Evolutionary conservation across 1,140 invertebrate genomes (phyloP).

Genomic region (Cataglyphis hispanica): DNA sequence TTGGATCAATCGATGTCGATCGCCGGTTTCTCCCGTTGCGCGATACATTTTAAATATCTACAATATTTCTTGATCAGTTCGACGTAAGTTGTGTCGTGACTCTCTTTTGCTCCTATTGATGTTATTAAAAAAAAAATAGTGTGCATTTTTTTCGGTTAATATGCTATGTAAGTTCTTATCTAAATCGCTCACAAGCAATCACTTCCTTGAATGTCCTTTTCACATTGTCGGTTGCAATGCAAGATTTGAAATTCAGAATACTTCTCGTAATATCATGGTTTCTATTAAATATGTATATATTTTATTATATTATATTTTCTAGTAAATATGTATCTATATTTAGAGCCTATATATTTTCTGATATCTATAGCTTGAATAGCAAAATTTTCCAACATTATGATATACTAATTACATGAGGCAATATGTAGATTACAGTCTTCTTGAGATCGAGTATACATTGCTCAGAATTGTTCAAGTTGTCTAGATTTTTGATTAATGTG

Average conservation of each 20-base stretch:
- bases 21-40: neutral
- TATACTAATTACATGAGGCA: neutral
- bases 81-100: conserved; percentile 11
- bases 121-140: neutral
- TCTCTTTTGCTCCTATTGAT: neutral
- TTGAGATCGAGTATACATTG: neutral
- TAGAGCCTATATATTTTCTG: neutral
- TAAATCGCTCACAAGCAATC: neutral
- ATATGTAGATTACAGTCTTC: neutral
- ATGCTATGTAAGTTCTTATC: neutral
- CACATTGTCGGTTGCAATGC: neutral
- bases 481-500: conserved; percentile 11
- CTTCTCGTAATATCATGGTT: neutral
- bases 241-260: neutral
- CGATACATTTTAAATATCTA: neutral
- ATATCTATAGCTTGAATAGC: neutral
- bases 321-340: neutral
- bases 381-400: neutral
- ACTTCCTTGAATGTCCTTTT: neutral
- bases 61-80: neutral
- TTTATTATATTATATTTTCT: neutral
- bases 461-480: neutral
- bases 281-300: neutral
- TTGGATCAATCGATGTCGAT: neutral
- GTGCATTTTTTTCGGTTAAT: neutral